Base-by-base conservation (phyloP, 2,113 vertebrate species). In the Cebus imitator region DNA sequence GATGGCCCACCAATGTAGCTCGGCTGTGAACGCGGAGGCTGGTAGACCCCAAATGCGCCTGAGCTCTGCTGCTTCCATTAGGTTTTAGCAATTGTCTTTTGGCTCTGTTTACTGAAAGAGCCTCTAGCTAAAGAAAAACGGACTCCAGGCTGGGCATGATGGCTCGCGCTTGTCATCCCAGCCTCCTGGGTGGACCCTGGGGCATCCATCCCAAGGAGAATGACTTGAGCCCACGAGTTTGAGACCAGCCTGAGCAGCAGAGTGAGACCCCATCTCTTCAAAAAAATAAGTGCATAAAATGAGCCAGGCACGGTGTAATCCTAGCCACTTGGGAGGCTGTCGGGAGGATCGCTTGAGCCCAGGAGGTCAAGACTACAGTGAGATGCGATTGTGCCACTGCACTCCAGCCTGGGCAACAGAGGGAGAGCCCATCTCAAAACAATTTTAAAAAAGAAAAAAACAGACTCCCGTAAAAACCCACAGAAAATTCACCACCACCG, bases 1-100 rank as follows among this genome's bases (percentile, higher is more conserved):
- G 30, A 18, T 5, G 6, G 13, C 58, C 45, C 7, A 2, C 23
- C 30, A 20, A 5, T 10, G 11, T 20, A 43, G 70, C 55, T 23
- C 40, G 1, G 32, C 76, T 68, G 45, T 68, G 88, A 13, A 40
- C 2, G 20, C 48, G 4, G 4, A 25, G 27, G 25, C 18, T 1
- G 30, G 61, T 2, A 1, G 35, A 18, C n/a, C 89, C 18, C 43
- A 16, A 6, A n/a, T 52, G 6, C 0, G 0, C 93, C 70, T 3
- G 0, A 20, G 32, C 7, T n/a, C 68, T 70, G 68, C 32, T 37
- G 68, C 68, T 70, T 17, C 68, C 68, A n/a, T 70, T 35, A 68
- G 32, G 9, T 40, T 37, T 37, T 4, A 37, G 70, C 70, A 11
- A 35, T n/a, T 20, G 20, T 72, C 8, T 72, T 16, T 20, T 20